A percentile compares a stretch with the other conserved stretches of the same genome.
Evolutionary conservation across 2,113 vertebrate genomes (phyloP).

Genomic region (Struthio camelus): DNA sequence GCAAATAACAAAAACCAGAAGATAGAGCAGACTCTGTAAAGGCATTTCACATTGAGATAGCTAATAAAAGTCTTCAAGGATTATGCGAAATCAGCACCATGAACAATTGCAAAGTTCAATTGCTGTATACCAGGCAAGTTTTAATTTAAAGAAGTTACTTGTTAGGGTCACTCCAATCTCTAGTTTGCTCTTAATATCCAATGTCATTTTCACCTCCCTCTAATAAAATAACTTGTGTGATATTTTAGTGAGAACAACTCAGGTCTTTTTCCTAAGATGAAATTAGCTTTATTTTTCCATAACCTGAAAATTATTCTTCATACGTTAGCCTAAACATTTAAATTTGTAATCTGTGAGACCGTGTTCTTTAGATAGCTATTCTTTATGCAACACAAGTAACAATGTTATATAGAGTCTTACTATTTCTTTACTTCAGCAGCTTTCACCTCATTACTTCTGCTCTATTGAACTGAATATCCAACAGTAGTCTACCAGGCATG

Average conservation of each 20-base stretch:
- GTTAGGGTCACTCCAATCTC: not conserved
- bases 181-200: not conserved
- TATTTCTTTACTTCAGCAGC: not conserved
- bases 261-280: not conserved
- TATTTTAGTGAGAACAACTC: not conserved
- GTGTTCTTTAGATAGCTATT: not conserved
- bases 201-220: fast-evolving
- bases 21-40: not conserved
- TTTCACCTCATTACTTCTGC: not conserved
- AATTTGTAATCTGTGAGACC: not conserved
- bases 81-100: not conserved
- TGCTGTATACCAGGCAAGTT: not conserved
- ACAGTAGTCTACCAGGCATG: not conserved
- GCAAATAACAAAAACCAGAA: not conserved
- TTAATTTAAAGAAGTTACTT: not conserved
- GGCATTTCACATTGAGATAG: not conserved
- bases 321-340: not conserved
- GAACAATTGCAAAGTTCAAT: not conserved
- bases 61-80: not conserved
- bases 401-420: not conserved
- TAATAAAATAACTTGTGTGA: not conserved
- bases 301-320: not conserved
- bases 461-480: not conserved
- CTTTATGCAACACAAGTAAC: not conserved
- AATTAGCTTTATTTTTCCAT: not conserved